phyloP scores from a whole-genome alignment of 2,797 vertebrate genomes.

The Anabas testudineus region DNA sequence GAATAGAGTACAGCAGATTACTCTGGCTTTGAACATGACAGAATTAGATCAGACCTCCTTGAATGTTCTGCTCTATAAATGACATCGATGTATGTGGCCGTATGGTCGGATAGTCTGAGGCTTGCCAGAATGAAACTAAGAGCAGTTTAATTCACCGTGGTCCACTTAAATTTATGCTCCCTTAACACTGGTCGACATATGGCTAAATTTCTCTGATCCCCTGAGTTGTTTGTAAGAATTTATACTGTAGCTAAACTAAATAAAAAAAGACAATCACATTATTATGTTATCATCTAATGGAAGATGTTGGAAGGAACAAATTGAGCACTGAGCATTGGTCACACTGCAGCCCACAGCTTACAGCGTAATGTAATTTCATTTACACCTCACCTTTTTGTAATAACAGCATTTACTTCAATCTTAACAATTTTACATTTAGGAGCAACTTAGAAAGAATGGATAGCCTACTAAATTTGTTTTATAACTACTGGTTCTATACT shows the following conservation, averaged over 20 bases:
- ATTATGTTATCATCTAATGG: no score
- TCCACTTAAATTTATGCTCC: conserved; percentile 44
- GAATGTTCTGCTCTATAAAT: conserved; percentile 66
- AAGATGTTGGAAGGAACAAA: background rate
- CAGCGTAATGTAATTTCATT: background rate
- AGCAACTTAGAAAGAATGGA: no score
- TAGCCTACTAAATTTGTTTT: no score
- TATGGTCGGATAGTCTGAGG: conserved; percentile 35
- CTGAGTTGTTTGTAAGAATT: conserved; percentile 27
- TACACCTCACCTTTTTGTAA: no score
- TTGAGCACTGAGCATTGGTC: background rate
- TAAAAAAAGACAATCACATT: conserved; percentile 25
- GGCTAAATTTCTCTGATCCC: conserved; percentile 32
- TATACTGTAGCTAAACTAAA: conserved; percentile 28
- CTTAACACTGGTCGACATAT: conserved; percentile 37
- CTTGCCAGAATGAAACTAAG: conserved; percentile 43
- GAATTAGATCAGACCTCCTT: conserved; percentile 66
- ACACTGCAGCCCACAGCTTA: background rate
- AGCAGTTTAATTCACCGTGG: conserved; percentile 50
- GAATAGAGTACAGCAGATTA: conserved; percentile 28
- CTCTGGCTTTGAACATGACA: conserved; percentile 56
- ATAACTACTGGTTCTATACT: no score
- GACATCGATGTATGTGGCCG: conserved; percentile 45
- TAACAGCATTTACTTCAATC: no score
- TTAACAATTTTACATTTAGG: no score